Base-by-base conservation (phyloP, 2,797 vertebrate genomes). In the Erpetoichthys calabaricus region DNA sequence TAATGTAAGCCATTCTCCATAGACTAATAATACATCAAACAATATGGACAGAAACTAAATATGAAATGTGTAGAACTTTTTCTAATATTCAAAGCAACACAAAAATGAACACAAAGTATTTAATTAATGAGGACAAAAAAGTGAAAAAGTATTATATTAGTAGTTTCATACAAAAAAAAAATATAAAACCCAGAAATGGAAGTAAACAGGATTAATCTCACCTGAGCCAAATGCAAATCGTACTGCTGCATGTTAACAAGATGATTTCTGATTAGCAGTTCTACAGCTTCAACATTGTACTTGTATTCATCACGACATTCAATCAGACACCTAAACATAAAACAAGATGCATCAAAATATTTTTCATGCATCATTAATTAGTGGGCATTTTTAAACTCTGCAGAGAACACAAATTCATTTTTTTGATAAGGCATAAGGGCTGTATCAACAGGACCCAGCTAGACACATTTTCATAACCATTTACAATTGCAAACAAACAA, bases 1-100 rank as follows among this genome's bases (percentile, higher is more conserved):
- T 99, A 99, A 78, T 99, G 96, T 76, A 99, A 76, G 56, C 96
- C 96, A 8, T 99, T 99, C 68, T 99, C 96, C 96, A 99, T 99
- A 0, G 94, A 97, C 96, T 99, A 60, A 63, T 25, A 25, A 25
- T 25, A 25, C 25, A 25, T n/a, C n/a, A n/a, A 70, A 74, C 0
- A 68, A 0, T 45, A 9, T 51, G 50, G 25, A 25, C 50, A 51
- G 50, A 25, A 25, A 25, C 25, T 25, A 25, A 9, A 25, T 25
- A 9, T 9, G 50, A 25, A 9, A 9, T 9, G 25, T 51, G 50
- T 25, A 4, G 50, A 51, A 9, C 9, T 51, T 9, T 9, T 51
- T 9, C 25, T 51, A 51, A 51, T 51, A 9, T 51, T 9, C 50
- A 51, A 51, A 25, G 25, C 25, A 25, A 25, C 25, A 25, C 25